Conservation (phyloP, 2,888 invertebrate genomes). For the Xestia c-nigrum region DNA sequence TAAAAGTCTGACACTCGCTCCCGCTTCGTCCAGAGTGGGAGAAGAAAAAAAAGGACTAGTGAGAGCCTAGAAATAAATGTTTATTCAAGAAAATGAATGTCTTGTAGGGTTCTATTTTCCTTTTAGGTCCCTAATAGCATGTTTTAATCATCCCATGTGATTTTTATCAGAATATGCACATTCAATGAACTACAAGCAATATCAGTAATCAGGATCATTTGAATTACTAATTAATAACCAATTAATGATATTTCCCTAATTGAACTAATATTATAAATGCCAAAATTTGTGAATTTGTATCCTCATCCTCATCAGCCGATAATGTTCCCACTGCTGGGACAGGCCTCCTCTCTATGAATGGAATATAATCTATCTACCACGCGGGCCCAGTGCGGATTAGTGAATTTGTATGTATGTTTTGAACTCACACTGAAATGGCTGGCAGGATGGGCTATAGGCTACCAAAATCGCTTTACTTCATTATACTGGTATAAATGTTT, state of each 20-base stretch:
- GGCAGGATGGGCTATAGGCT: background rate
- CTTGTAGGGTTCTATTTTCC: background rate
- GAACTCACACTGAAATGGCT: background rate
- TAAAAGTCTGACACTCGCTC: no score
- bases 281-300: background rate
- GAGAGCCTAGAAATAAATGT: background rate
- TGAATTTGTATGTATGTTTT: background rate
- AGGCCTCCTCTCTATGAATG: no score
- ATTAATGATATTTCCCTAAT: background rate
- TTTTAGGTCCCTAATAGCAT: background rate
- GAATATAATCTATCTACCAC: no score
- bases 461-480: background rate
- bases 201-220: slow-evolving; percentile 12
- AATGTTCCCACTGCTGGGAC: no score
- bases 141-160: background rate
- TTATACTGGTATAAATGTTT: background rate
- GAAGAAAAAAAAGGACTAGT: no score
- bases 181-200: background rate
- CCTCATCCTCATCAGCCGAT: no score
- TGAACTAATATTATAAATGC: background rate
- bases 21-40: no score
- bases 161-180: background rate
- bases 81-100: background rate
- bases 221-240: background rate
- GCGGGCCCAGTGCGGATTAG: no score